Conservation (phyloP, 1,140 invertebrate genomes). For the Drosophila rufa region DNA sequence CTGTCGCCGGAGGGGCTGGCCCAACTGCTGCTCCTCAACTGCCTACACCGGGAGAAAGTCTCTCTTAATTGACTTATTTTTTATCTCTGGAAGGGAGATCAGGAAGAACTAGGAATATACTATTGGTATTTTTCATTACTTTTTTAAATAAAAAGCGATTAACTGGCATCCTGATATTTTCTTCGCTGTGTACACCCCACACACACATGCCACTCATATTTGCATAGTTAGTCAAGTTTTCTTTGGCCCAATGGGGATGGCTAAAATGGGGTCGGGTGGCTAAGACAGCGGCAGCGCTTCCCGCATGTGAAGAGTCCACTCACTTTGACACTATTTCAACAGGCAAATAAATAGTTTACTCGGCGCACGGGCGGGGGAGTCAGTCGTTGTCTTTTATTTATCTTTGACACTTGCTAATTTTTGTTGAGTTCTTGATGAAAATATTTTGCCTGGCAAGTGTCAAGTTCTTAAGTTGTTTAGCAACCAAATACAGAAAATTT, state of each 20-base stretch:
- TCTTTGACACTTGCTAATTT: slow-evolving; percentile 85
- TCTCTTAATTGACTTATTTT: too few species aligned
- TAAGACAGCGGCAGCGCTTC: slow-evolving; percentile 36
- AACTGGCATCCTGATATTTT: not conserved
- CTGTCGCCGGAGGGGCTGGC: slow-evolving; percentile 45
- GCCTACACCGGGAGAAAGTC: slow-evolving; percentile 14
- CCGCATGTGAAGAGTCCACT: slow-evolving; percentile 78
- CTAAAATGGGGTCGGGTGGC: slow-evolving; percentile 16
- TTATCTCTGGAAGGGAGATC: too few species aligned
- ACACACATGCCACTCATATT: slow-evolving; percentile 72
- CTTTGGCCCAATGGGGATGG: slow-evolving; percentile 34
- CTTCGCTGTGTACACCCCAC: slow-evolving; percentile 13
- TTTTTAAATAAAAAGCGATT: too few species aligned
- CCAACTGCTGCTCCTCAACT: not conserved
- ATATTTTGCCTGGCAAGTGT: slow-evolving; percentile 73
- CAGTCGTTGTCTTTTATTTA: slow-evolving; percentile 68
- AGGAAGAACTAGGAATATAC: too few species aligned
- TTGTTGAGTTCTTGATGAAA: slow-evolving; percentile 71
- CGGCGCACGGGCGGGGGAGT: not conserved
- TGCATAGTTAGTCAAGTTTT: slow-evolving; percentile 82
- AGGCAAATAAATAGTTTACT: slow-evolving; percentile 74
- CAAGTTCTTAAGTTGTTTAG: slow-evolving; percentile 83
- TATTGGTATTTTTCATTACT: too few species aligned
- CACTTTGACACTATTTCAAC: slow-evolving; percentile 78
- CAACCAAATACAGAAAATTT: slow-evolving; percentile 67